Conservation (phyloP, 1,140 invertebrate species). For the Drosophila virilis region DNA sequence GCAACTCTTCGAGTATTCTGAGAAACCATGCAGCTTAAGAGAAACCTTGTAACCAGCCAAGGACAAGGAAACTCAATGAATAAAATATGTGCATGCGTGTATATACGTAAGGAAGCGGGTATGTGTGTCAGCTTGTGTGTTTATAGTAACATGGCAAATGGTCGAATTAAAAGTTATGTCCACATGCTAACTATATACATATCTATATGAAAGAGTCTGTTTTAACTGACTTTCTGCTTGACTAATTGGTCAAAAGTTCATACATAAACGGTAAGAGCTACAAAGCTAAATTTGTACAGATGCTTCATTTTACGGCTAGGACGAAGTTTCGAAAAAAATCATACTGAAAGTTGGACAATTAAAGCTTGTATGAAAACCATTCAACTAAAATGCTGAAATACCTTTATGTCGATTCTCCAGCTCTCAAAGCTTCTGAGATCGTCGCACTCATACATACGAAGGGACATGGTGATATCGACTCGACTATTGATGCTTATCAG, state of each 20-base stretch:
- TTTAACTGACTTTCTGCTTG: background rate
- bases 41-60: conserved; percentile 39
- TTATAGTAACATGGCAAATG: background rate
- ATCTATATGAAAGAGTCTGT: background rate
- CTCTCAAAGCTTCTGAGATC: too few relatives aligned
- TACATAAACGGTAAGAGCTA: too few relatives aligned
- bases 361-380: too few relatives aligned
- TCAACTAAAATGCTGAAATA: too few relatives aligned
- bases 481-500: too few relatives aligned
- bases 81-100: conserved; percentile 41
- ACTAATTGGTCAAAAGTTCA: background rate
- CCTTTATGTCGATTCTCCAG: too few relatives aligned
- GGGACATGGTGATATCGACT: too few relatives aligned
- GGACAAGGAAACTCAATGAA: conserved; percentile 64
- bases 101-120: background rate
- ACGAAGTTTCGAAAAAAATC: background rate
- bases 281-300: too few relatives aligned
- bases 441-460: too few relatives aligned
- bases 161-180: conserved; percentile 44
- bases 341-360: too few relatives aligned
- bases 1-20: conserved; percentile 61
- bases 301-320: background rate
- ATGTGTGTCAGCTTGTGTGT: background rate
- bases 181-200: background rate
- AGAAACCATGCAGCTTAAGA: conserved; percentile 10